Evolutionary conservation across 2,888 invertebrate species (phyloP).

Genomic region (Dynastes grantii): DNA sequence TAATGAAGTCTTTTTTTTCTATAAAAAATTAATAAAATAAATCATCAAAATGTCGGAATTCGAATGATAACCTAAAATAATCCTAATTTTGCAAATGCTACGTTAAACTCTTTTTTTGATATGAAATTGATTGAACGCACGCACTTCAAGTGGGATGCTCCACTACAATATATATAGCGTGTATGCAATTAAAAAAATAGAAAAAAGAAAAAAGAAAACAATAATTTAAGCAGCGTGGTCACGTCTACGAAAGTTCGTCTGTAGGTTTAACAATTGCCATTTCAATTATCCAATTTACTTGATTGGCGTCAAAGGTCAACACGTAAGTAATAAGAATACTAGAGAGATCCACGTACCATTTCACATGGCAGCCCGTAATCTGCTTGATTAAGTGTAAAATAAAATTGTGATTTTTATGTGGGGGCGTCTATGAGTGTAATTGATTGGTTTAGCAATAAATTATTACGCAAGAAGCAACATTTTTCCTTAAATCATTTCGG

Average conservation of each 20-base stretch:
- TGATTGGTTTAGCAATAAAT: background rate
- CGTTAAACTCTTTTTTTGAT: too few species aligned
- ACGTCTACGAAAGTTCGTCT: slow-evolving; percentile 29
- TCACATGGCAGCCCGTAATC: slow-evolving; percentile 58
- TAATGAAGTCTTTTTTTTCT: too few species aligned
- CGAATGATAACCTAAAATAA: too few species aligned
- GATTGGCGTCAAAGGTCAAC: slow-evolving; percentile 61
- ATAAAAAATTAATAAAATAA: too few species aligned
- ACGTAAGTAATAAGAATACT: slow-evolving; percentile 27
- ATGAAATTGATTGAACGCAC: too few species aligned
- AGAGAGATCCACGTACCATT: slow-evolving; percentile 57
- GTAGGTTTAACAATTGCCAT: slow-evolving; percentile 56
- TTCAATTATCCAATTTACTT: slow-evolving; percentile 63
- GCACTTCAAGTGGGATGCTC: too few species aligned
- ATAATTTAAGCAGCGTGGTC: background rate
- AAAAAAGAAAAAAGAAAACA: background rate
- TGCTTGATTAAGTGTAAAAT: slow-evolving; percentile 57
- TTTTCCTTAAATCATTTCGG: too few species aligned
- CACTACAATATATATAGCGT: too few species aligned
- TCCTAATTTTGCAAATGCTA: too few species aligned
- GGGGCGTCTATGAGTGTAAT: slow-evolving; percentile 44
- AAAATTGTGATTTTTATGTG: slow-evolving; percentile 55
- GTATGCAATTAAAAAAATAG: background rate
- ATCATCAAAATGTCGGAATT: too few species aligned
- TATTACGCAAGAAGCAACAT: too few species aligned